Evolutionary conservation across 37 sponge, comb jelly and placozoan species (phyloP).

Genomic region (Eunapius fragilis): DNA sequence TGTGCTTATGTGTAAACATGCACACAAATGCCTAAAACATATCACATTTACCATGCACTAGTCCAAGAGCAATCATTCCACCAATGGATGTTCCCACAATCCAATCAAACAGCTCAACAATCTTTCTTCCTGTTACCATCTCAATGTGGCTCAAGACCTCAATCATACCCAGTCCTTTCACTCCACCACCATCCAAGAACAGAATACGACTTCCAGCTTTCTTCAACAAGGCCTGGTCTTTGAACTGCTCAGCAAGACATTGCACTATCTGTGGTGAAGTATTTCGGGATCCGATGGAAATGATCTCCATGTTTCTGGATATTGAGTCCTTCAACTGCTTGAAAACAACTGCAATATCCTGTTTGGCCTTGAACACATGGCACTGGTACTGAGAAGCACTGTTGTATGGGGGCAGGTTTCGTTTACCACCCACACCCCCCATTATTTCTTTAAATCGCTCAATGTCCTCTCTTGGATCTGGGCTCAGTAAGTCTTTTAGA

Average conservation of each 20-base stretch:
- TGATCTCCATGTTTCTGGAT: not conserved
- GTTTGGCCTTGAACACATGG: not conserved
- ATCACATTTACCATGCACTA: constrained; percentile 1
- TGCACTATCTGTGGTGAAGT: not conserved
- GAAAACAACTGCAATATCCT: not conserved
- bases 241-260: not conserved
- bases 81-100: constrained; percentile 41
- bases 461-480: not conserved
- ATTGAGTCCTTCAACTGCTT: not conserved
- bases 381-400: not conserved
- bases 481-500: not conserved
- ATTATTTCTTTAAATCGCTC: not conserved
- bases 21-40: not conserved
- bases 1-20: not conserved
- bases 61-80: constrained; percentile 30
- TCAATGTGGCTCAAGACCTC: constrained; percentile 29
- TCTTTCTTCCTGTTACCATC: constrained; percentile 1
- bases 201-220: constrained; percentile 12
- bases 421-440: not conserved
- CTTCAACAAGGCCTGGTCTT: not conserved
- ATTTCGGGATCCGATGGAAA: not conserved
- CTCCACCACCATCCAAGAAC: constrained; percentile 37
- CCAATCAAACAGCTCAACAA: constrained; percentile 43
- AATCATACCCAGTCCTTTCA: constrained; percentile 22
- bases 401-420: not conserved